Conservation (phyloP, 2,797 vertebrate genomes). For the Bryconaethiops microstoma region DNA sequence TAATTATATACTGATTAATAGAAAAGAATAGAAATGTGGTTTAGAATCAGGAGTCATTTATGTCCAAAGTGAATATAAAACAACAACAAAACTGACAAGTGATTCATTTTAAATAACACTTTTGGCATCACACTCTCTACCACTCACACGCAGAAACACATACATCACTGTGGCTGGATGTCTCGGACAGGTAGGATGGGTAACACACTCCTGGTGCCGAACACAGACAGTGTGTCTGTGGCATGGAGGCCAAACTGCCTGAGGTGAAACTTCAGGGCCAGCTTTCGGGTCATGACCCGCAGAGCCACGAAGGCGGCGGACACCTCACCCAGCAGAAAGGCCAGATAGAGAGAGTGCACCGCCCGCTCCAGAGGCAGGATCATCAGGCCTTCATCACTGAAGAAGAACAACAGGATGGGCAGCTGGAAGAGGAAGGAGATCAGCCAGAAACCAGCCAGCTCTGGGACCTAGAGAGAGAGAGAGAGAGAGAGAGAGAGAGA, state of each 20-base stretch:
- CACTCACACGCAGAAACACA: no score
- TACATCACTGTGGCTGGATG: slow-evolving; percentile 27
- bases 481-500: no score
- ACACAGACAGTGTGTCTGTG: slow-evolving; percentile 59
- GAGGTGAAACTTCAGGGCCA: slow-evolving; percentile 81
- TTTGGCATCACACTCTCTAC: background rate
- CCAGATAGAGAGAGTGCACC: slow-evolving; percentile 77
- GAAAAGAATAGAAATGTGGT: no score
- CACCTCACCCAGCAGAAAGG: slow-evolving; percentile 77
- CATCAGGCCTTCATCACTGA: slow-evolving; percentile 77
- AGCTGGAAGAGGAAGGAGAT: slow-evolving; percentile 86
- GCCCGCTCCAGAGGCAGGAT: slow-evolving; percentile 81
- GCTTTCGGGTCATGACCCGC: slow-evolving; percentile 80
- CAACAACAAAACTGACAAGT: no score
- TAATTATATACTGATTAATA: no score
- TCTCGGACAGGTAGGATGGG: slow-evolving; percentile 62
- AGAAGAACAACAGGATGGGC: slow-evolving; percentile 86
- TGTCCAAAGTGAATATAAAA: no score
- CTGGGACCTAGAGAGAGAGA: slow-evolving; percentile 77
- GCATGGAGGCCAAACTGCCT: slow-evolving; percentile 69
- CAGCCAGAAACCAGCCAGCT: slow-evolving; percentile 86
- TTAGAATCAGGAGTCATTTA: no score
- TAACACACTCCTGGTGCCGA: slow-evolving; percentile 62
- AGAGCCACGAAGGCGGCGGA: slow-evolving; percentile 76
- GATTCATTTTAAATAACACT: no score